phyloP scores from a whole-genome alignment of 2,113 vertebrate genomes.

The Chaenogobius annularis region DNA sequence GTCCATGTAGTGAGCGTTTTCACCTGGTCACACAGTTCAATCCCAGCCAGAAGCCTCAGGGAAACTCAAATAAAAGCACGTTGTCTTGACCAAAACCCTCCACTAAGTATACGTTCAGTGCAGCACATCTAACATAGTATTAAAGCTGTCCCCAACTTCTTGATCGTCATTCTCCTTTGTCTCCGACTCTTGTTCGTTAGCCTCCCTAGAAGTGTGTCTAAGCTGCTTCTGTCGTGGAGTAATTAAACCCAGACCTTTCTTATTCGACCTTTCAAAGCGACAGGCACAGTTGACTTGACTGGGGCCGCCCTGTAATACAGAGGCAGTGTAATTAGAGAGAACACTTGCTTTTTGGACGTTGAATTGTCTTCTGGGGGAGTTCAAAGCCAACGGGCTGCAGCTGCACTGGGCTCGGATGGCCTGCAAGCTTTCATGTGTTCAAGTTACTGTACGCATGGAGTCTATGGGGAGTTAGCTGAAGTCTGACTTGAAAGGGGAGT shows the following conservation, averaged over 20 bases:
- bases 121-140: neutral
- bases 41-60: no score
- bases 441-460: slow-evolving; percentile 30
- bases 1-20: no score
- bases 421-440: slow-evolving; percentile 27
- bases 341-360: slow-evolving; percentile 61
- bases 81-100: neutral
- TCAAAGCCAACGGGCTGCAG: slow-evolving; percentile 63
- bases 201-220: slow-evolving; percentile 30
- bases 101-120: neutral
- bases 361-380: slow-evolving; percentile 71
- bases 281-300: slow-evolving; percentile 42
- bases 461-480: neutral
- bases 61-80: neutral
- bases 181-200: slow-evolving; percentile 34
- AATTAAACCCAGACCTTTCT: slow-evolving; percentile 46
- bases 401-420: slow-evolving; percentile 42
- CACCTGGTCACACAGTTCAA: no score
- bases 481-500: neutral
- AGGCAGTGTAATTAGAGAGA: slow-evolving; percentile 68
- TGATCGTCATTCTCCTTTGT: slow-evolving; percentile 13
- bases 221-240: slow-evolving; percentile 30
- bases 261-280: slow-evolving; percentile 51
- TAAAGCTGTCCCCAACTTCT: slow-evolving; percentile 1
- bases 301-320: slow-evolving; percentile 67